phyloP scores from a whole-genome alignment of 2,113 vertebrate genomes.

The Apus apus region DNA sequence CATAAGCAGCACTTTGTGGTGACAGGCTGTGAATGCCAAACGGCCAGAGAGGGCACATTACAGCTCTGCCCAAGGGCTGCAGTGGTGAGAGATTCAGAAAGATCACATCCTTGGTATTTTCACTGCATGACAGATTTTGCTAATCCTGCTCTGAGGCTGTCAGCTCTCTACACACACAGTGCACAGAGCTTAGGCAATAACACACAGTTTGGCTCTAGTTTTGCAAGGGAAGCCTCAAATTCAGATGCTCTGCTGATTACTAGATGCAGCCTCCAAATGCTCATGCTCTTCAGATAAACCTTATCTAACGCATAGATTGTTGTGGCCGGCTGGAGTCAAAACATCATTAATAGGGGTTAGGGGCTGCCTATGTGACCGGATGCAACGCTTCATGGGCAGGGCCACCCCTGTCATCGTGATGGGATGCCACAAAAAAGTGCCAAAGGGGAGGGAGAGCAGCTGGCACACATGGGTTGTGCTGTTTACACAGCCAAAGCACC shows the following conservation, averaged over 20 bases:
- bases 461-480: fast-evolving
- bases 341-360: fast-evolving
- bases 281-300: not conserved
- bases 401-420: too few species aligned
- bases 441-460: not conserved
- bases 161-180: not conserved
- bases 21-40: fast-evolving
- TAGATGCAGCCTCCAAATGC: not conserved
- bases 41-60: not conserved
- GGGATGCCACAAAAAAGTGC: not conserved
- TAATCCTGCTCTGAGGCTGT: constrained; percentile 1
- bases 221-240: not conserved
- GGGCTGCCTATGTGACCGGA: not conserved
- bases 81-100: fast-evolving
- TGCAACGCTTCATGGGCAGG: not conserved
- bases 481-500: fast-evolving
- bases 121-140: not conserved
- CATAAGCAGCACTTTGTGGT: fast-evolving
- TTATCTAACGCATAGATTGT: fast-evolving
- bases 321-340: not conserved
- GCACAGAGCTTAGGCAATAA: not conserved
- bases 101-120: not conserved
- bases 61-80: fast-evolving
- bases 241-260: not conserved
- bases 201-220: not conserved